Conservation (phyloP, 2,113 vertebrate species). For the Petrocephalus microphthalmus region DNA sequence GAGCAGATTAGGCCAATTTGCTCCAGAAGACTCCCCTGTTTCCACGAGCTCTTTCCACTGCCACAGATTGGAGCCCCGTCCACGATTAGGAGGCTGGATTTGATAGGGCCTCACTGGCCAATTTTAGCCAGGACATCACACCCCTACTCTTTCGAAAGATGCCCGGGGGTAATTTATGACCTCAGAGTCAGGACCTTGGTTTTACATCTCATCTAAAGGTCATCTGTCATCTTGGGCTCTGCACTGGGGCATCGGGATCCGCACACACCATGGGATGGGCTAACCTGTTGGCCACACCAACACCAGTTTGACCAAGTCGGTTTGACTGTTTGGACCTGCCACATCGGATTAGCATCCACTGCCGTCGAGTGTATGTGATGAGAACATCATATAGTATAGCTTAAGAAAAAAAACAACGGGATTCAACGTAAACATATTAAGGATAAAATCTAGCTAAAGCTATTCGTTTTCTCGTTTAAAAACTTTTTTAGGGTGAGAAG, state of each 20-base stretch:
- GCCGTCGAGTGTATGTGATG: not conserved
- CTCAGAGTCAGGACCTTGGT: too few species aligned
- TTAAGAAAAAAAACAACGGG: not conserved
- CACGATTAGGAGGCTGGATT: too few species aligned
- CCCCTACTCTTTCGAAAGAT: too few species aligned
- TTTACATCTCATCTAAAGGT: too few species aligned
- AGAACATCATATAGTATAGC: not conserved
- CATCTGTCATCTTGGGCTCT: too few species aligned
- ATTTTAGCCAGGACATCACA: too few species aligned
- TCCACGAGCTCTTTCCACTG: constrained; percentile 3
- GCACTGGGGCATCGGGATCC: too few species aligned
- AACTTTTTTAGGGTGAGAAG: not conserved
- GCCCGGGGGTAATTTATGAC: too few species aligned
- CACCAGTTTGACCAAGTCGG: too few species aligned
- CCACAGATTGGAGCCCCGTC: not conserved
- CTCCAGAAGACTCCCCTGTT: not conserved
- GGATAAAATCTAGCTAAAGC: not conserved
- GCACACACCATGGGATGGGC: too few species aligned
- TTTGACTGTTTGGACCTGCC: not conserved
- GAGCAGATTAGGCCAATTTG: constrained; percentile 29
- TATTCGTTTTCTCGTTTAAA: not conserved
- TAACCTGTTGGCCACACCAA: too few species aligned
- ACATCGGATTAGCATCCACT: constrained; percentile 18
- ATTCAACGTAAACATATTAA: not conserved
- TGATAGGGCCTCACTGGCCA: too few species aligned